Percentiles rank a stretch among this genome's conserved stretches.
Conservation (phyloP, 2,888 invertebrate genomes). For the Philaethria dido region DNA sequence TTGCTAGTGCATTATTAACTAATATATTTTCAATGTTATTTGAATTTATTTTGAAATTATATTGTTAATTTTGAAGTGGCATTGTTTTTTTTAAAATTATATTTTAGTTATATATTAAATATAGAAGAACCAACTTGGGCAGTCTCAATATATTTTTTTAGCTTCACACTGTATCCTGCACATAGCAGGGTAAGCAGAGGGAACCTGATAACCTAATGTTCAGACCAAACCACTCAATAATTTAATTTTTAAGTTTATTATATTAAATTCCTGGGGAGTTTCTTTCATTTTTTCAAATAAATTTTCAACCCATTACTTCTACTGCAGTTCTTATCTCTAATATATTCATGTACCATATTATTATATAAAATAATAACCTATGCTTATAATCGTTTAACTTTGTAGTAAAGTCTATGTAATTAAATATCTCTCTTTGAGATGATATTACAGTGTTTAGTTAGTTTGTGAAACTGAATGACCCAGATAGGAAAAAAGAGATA, state of each 20-base stretch:
- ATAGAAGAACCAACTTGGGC: neutral
- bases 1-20: constrained; percentile 17
- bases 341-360: neutral
- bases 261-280: too few species aligned
- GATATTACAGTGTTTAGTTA: neutral
- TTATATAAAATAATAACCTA: neutral
- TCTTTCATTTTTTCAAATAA: too few species aligned
- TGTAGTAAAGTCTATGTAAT: too few species aligned
- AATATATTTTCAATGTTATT: constrained; percentile 31
- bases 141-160: too few species aligned
- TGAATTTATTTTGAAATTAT: constrained; percentile 9
- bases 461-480: neutral
- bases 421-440: neutral
- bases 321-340: too few species aligned
- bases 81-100: constrained; percentile 22
- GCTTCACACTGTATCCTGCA: too few species aligned
- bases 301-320: too few species aligned
- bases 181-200: too few species aligned
- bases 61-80: constrained; percentile 40
- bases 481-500: neutral
- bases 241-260: too few species aligned
- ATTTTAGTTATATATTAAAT: too few species aligned
- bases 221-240: too few species aligned
- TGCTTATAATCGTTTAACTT: neutral
- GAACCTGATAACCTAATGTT: too few species aligned